Evolutionary conservation across 2,888 invertebrate genomes (phyloP).

Genomic region (Caenorhabditis imperialis): DNA sequence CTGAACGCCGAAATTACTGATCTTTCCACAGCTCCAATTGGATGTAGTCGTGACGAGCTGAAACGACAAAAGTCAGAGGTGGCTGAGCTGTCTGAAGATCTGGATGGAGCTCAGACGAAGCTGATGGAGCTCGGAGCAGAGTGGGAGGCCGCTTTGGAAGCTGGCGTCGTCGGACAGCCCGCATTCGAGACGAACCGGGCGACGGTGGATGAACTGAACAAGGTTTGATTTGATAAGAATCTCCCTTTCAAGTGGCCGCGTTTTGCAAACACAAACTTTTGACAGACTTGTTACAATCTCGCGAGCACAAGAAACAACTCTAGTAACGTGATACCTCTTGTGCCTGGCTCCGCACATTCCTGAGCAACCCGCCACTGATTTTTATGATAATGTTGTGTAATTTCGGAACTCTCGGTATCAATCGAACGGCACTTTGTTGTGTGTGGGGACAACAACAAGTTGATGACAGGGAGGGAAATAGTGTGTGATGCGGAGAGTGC

Average conservation of each 20-base stretch:
- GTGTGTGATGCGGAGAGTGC: constrained; percentile 4
- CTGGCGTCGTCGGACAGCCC: constrained; percentile 46
- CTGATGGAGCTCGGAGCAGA: constrained; percentile 37
- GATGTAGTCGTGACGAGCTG: constrained; percentile 73
- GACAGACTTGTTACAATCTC: no score
- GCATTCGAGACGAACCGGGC: constrained; percentile 55
- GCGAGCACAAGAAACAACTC: no score
- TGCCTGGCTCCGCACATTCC: no score
- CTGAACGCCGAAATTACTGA: constrained; percentile 58
- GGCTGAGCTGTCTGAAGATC: constrained; percentile 71
- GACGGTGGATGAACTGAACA: constrained; percentile 49
- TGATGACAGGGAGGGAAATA: constrained; percentile 5
- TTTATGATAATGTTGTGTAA: no score
- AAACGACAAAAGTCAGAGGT: constrained; percentile 81
- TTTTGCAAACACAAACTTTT: no score
- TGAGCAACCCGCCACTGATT: no score
- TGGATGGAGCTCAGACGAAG: constrained; percentile 57
- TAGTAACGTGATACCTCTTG: no score
- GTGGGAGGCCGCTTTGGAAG: constrained; percentile 51
- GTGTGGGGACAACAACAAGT: constrained; percentile 7
- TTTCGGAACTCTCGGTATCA: neutral
- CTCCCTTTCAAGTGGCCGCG: no score
- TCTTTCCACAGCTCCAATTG: constrained; percentile 65
- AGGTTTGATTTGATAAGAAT: constrained; percentile 53
- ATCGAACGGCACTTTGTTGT: neutral